Percentiles rank a stretch among this genome's conserved stretches.
phyloP scores from a whole-genome alignment of 2,888 invertebrate species.

The Coremacera marginata region DNA sequence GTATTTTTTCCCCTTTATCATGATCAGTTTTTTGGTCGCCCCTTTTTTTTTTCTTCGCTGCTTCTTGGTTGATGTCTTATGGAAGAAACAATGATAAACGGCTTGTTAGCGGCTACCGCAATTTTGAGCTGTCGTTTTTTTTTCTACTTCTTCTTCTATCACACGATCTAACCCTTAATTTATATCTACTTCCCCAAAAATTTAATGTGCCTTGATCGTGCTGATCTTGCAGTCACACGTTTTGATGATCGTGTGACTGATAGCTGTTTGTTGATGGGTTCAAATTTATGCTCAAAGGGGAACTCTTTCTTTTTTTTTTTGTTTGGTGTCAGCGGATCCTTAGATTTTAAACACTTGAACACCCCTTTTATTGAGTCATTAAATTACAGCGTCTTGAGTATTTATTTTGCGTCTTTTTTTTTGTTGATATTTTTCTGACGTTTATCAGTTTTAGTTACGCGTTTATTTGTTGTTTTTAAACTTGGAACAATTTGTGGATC shows the following conservation, averaged over 20 bases:
- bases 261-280: constrained; percentile 21
- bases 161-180: constrained; percentile 35
- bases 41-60: neutral
- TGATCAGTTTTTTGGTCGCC: neutral
- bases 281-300: neutral
- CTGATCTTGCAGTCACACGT: neutral
- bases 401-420: neutral
- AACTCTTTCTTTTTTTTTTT: neutral
- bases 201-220: neutral
- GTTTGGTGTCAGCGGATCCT: neutral
- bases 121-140: neutral
- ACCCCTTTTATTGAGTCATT: constrained; percentile 20
- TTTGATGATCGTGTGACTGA: constrained; percentile 36
- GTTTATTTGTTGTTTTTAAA: neutral
- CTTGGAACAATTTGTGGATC: neutral
- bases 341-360: neutral
- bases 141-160: neutral
- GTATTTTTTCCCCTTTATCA: neutral
- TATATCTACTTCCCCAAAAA: constrained; percentile 1
- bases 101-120: neutral
- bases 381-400: constrained; percentile 10
- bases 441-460: constrained; percentile 19
- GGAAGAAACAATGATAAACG: too few species aligned
- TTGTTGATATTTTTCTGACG: neutral
- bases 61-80: neutral